Evolutionary conservation across 1,140 invertebrate species (phyloP).

Genomic region (Anthonomus grandis): DNA sequence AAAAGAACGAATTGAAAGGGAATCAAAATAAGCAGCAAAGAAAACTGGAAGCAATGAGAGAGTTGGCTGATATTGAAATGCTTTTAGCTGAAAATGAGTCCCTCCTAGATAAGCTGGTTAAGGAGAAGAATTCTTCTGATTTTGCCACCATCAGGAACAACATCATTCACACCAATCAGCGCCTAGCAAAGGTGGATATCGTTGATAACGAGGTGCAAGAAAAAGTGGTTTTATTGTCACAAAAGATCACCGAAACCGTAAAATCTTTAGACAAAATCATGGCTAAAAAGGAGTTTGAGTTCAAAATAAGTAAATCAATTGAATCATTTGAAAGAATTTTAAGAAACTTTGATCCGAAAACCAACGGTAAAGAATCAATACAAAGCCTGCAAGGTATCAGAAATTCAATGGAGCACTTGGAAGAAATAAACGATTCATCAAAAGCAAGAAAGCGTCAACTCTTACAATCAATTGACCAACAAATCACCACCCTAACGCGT

Average conservation of each 20-base stretch:
- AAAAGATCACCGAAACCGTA: slow-evolving; percentile 13
- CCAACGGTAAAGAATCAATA: slow-evolving; percentile 8
- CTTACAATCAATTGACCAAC: not conserved
- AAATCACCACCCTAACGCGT: not conserved
- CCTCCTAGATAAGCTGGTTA: slow-evolving; percentile 10
- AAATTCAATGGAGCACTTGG: slow-evolving; percentile 13
- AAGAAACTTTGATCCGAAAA: slow-evolving; percentile 9
- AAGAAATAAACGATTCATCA: slow-evolving; percentile 12
- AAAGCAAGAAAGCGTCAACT: slow-evolving; percentile 14
- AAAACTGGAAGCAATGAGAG: slow-evolving; percentile 17
- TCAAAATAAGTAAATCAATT: slow-evolving; percentile 9
- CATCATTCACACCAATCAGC: slow-evolving; percentile 16
- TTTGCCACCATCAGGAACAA: slow-evolving; percentile 12
- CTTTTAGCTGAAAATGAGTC: slow-evolving; percentile 24
- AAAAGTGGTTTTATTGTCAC: slow-evolving; percentile 8
- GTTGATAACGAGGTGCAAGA: slow-evolving; percentile 25
- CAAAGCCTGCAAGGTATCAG: slow-evolving; percentile 5
- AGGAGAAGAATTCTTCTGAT: slow-evolving; percentile 8
- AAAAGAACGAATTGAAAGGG: slow-evolving; percentile 8
- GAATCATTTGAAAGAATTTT: slow-evolving; percentile 12
- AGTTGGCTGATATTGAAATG: slow-evolving; percentile 27
- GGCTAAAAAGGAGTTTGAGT: slow-evolving; percentile 21
- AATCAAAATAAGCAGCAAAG: slow-evolving; percentile 19
- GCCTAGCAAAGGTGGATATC: slow-evolving; percentile 13
- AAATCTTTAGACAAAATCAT: slow-evolving; percentile 18